Conservation (phyloP, 2,797 vertebrate genomes). For the Neosilurus hyrtlii region DNA sequence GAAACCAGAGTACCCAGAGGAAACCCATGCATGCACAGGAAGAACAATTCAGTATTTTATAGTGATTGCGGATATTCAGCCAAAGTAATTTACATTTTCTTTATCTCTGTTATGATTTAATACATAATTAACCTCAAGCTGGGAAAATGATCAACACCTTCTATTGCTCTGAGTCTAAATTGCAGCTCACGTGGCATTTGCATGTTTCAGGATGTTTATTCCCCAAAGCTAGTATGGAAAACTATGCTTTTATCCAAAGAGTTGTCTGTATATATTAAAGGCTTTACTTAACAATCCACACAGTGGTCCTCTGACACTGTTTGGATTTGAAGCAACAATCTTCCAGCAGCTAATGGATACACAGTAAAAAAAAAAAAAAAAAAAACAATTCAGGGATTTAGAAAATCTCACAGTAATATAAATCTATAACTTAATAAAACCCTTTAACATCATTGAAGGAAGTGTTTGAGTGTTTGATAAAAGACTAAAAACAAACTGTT, state of each 20-base stretch:
- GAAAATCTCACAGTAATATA: too few species aligned
- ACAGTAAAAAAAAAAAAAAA: too few species aligned
- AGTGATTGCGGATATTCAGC: slow-evolving; percentile 29
- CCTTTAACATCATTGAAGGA: too few species aligned
- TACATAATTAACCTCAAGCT: slow-evolving; percentile 38
- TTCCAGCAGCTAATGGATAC: slow-evolving; percentile 15
- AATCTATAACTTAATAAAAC: too few species aligned
- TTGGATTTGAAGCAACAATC: not conserved
- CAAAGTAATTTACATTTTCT: slow-evolving; percentile 26
- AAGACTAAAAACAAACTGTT: too few species aligned
- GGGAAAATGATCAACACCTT: slow-evolving; percentile 22
- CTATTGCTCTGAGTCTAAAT: slow-evolving; percentile 17
- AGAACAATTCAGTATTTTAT: slow-evolving; percentile 5
- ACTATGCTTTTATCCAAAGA: slow-evolving; percentile 1
- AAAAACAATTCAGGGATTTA: too few species aligned
- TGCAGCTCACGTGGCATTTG: not conserved
- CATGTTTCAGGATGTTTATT: not conserved
- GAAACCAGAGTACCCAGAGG: too few species aligned
- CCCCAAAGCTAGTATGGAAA: not conserved
- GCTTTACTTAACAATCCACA: not conserved
- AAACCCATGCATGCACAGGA: too few species aligned
- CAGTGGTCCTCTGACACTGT: not conserved
- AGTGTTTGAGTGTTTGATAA: too few species aligned
- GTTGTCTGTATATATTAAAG: not conserved
- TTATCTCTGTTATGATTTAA: not conserved